Percentiles rank a stretch among this genome's conserved stretches.
Evolutionary conservation across 2,888 invertebrate genomes (phyloP).

Genomic region (Tetheella fluctuosa): DNA sequence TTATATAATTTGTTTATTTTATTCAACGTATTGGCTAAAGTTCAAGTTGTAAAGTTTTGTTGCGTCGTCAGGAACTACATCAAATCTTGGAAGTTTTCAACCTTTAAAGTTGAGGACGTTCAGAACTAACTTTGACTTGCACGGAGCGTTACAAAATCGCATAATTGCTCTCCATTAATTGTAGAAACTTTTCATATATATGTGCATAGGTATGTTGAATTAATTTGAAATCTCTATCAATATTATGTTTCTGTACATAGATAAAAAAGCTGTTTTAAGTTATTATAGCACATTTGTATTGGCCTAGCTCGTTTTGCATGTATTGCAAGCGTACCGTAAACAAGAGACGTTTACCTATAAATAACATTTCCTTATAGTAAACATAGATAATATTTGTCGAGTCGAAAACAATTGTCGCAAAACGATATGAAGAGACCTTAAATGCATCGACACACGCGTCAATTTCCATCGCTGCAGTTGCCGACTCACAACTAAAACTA

Average conservation of each 20-base stretch:
- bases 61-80: not conserved
- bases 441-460: not conserved
- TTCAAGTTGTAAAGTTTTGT: not conserved
- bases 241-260: no score
- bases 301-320: not conserved
- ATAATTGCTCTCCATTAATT: not conserved
- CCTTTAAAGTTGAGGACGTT: not conserved
- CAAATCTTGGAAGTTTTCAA: not conserved
- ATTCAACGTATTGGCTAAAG: not conserved
- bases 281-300: not conserved
- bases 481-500: not conserved
- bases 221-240: not conserved
- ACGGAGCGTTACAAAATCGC: not conserved
- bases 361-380: not conserved
- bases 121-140: not conserved
- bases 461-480: not conserved
- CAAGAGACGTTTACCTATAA: not conserved
- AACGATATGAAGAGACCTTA: slow-evolving; percentile 3
- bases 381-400: slow-evolving; percentile 3
- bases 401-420: not conserved
- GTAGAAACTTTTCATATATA: not conserved
- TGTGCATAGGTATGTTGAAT: not conserved
- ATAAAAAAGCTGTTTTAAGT: not conserved
- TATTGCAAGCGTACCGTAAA: not conserved
- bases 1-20: not conserved